Evolutionary conservation across 1,140 invertebrate genomes (phyloP), one percentile per base, ranked within the genome.

Genomic region (Coboldia fuscipes): DNA sequence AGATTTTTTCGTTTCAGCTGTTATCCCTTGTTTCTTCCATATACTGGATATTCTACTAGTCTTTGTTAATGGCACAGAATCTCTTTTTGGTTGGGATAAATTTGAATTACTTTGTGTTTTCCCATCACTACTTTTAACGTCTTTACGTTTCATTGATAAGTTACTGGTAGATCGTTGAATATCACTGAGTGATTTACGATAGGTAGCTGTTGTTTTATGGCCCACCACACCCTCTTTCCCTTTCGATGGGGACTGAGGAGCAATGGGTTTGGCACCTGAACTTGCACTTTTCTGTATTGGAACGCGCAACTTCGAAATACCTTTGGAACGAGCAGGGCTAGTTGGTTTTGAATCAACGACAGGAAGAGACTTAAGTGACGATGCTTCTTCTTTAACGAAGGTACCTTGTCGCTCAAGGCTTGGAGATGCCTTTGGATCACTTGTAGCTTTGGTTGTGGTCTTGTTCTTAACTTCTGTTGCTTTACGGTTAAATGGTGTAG

Each of bases 41-140:
- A 92, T 60, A 45, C 67, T 79, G 1, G 84, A 80, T 26, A 90
- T 86, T 50, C 84, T 85, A 51, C 83, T 88, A 2, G 77, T 72
- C n/a, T n/a, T n/a, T n/a, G n/a, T n/a, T n/a, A n/a, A n/a, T n/a
- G n/a, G n/a, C n/a, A n/a, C n/a, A 2, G 81, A 71, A 39, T 80
- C 75, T 45, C 61, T 54, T 42, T 51, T 54, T 38, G 47, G 41
- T 38, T 37, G 42, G 14, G 54, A 63, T 10, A 61, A 48, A 22
- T 58, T 60, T 0, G 67, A 68, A 40, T 70, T 66, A 33, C 50
- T 54, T 36, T 48, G 46, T 2, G 35, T 76, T 57, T 47, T 69
- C 59, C 47, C 51, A 64, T 46, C 51, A 57, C 38, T 55, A 65
- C 32, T 42, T 41, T 31, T 34, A 13, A 41, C 35, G 31, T 28